These are phyloP conservation scores for Nephrotoma flavescens DNA, from an alignment of 2,888 invertebrate species.

Conservation along the genomic window DNA sequence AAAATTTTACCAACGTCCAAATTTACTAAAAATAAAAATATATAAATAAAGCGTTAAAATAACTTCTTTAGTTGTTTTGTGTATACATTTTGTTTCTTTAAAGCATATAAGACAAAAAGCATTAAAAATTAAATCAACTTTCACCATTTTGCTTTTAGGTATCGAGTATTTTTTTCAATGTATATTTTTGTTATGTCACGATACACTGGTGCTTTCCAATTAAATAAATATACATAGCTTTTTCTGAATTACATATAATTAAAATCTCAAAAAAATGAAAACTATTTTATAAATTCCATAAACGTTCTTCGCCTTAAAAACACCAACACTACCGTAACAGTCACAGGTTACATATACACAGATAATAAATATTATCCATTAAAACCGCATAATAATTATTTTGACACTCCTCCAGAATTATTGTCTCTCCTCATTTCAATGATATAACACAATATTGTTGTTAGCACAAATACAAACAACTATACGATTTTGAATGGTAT, in stretches of 20 bases:
- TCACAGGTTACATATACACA: not conserved
- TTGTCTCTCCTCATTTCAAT: not conserved
- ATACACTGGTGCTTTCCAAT: conserved; percentile 1
- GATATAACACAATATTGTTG: not conserved
- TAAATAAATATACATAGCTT: not conserved
- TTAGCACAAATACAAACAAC: not conserved
- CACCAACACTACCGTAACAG: not conserved
- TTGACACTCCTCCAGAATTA: not conserved
- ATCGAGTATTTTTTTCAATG: not conserved
- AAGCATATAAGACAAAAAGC: not conserved
- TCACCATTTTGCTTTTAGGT: conserved; percentile 3
- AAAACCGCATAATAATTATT: not conserved
- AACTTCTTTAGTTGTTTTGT: not conserved
- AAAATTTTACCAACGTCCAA: not conserved
- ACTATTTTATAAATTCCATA: not conserved
- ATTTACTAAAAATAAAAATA: not conserved
- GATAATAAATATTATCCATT: no score
- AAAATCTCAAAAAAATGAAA: not conserved
- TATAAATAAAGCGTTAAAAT: not conserved
- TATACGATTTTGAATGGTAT: not conserved
- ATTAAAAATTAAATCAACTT: conserved; percentile 2
- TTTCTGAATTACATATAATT: not conserved
- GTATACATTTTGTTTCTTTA: not conserved
- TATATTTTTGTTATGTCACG: not conserved
- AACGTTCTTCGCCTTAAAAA: not conserved